Percentiles rank a stretch among this genome's conserved stretches.
Conservation (phyloP, 2,113 vertebrate species). For the Tringa solitaria region DNA sequence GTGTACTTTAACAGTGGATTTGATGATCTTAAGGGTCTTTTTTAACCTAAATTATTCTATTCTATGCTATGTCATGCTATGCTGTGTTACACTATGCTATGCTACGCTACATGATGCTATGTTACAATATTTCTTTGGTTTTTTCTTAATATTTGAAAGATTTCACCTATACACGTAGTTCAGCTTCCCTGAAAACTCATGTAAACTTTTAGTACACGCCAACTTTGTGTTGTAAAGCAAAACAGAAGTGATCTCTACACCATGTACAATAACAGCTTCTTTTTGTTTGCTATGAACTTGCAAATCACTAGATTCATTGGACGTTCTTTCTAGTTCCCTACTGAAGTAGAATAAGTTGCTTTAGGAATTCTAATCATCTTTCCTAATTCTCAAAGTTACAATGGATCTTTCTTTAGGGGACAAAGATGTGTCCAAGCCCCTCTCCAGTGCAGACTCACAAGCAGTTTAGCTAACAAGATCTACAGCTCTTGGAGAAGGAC, state of each 20-base stretch:
- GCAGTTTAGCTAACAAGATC: neutral
- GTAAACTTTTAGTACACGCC: neutral
- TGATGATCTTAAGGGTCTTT: neutral
- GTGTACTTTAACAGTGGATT: neutral
- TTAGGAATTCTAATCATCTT: neutral
- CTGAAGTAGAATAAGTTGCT: neutral
- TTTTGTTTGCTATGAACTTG: neutral
- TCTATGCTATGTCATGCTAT: no score
- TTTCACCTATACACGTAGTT: rapidly evolving
- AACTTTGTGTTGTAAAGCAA: neutral
- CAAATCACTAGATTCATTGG: rapidly evolving
- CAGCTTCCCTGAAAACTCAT: neutral
- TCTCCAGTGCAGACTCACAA: neutral
- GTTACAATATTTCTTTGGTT: neutral
- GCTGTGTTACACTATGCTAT: no score
- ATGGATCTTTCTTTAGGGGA: neutral
- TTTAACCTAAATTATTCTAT: neutral
- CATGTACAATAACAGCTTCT: neutral
- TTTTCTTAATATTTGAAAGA: neutral
- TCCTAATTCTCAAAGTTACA: neutral
- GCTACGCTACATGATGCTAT: neutral
- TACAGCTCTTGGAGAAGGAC: neutral
- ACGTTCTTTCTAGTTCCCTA: neutral
- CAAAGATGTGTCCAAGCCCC: neutral
- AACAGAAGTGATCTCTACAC: no score